Evolutionary conservation across 2,113 vertebrate genomes (phyloP).

Genomic region (Falco punctatus): DNA sequence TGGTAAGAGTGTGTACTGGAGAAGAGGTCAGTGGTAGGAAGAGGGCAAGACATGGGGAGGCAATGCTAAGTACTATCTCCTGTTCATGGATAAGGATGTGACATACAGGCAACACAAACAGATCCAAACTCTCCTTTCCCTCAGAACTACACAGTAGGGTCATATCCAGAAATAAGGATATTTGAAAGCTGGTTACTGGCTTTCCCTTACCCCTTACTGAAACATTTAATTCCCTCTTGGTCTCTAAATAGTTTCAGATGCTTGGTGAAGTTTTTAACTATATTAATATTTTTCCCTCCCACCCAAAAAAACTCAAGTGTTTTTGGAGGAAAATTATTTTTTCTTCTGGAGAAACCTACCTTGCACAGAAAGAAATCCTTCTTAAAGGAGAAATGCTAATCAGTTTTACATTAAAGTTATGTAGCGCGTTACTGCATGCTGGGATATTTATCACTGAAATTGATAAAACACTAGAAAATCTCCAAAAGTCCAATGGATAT

Average conservation of each 20-base stretch:
- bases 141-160: neutral
- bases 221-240: conserved; percentile 7
- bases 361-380: neutral
- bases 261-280: neutral
- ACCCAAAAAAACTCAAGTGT: neutral
- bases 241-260: conserved; percentile 26
- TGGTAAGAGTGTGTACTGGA: neutral
- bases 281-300: neutral
- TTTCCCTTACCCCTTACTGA: neutral
- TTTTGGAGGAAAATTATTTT: neutral
- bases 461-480: neutral
- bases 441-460: neutral
- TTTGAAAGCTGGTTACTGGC: neutral
- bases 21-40: neutral
- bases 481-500: neutral
- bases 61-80: neutral
- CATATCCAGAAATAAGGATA: neutral
- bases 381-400: neutral
- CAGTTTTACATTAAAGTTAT: neutral
- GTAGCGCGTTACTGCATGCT: accelerated
- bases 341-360: neutral
- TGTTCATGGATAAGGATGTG: neutral
- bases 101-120: neutral
- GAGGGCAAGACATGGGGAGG: neutral
- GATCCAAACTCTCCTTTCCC: neutral